Evolutionary conservation across 2,888 invertebrate species (phyloP).

Genomic region (Epistrophella euchroma): DNA sequence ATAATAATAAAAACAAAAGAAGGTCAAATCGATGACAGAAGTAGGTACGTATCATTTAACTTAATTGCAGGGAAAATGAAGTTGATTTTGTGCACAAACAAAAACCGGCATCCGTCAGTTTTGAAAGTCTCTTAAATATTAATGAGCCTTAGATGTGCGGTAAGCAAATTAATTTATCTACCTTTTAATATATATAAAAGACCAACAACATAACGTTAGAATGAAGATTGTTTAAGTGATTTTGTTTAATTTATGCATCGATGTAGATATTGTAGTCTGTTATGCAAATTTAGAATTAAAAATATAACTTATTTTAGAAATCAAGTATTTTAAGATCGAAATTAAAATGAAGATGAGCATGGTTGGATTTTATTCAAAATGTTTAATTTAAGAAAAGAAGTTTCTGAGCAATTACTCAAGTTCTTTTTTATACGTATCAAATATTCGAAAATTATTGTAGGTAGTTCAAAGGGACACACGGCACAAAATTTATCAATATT

Average conservation of each 20-base stretch:
- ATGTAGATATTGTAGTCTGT: background rate
- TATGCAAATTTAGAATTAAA: conserved; percentile 4
- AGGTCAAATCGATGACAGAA: conserved; percentile 4
- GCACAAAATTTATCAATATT: no score
- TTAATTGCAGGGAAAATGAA: conserved; percentile 63
- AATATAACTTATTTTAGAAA: background rate
- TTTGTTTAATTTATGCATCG: conserved; percentile 23
- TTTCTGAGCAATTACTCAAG: background rate
- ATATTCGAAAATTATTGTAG: no score
- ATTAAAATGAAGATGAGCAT: background rate
- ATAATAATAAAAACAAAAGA: conserved; percentile 17
- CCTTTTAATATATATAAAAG: background rate
- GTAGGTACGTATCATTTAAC: conserved; percentile 27
- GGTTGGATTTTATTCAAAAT: background rate
- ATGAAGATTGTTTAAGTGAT: conserved; percentile 12
- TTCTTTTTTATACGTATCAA: no score
- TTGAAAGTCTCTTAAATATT: conserved; percentile 35
- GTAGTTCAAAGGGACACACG: no score
- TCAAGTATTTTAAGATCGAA: background rate
- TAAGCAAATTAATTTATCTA: background rate
- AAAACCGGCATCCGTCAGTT: conserved; percentile 3
- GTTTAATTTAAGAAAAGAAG: background rate
- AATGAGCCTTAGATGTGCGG: background rate
- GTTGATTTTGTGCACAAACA: conserved; percentile 25
- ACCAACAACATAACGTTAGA: background rate